Percentiles rank a stretch among this genome's conserved stretches.
phyloP scores from a whole-genome alignment of 2,797 vertebrate genomes.

The Carapus acus region DNA sequence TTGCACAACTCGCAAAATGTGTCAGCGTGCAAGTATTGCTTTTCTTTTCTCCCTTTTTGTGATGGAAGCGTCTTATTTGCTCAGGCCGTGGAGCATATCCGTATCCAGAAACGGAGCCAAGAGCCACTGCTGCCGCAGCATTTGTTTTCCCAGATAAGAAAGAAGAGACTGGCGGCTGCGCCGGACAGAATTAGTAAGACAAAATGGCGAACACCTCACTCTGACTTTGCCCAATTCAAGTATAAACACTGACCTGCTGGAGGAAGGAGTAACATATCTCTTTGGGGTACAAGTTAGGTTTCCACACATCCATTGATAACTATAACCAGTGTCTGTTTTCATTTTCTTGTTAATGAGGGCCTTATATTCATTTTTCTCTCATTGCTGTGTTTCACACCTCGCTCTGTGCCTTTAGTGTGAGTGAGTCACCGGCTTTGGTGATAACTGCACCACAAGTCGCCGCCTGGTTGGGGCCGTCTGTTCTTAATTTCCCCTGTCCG shows the following conservation, averaged over 20 bases:
- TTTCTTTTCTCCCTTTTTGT: neutral
- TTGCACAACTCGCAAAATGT: no score
- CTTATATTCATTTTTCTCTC: neutral
- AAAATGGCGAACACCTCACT: neutral
- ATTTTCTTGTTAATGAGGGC: no score
- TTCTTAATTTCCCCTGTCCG: neutral
- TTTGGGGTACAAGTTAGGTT: no score
- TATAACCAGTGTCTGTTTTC: no score
- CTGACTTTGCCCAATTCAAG: neutral
- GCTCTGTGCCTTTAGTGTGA: neutral
- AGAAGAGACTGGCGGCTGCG: constrained; percentile 42
- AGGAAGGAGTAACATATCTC: no score
- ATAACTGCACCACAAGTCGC: neutral
- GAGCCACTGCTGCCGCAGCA: constrained; percentile 11
- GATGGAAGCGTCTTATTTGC: constrained; percentile 2
- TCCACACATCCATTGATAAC: no score
- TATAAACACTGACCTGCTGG: neutral
- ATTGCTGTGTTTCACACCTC: neutral
- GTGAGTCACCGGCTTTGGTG: constrained; percentile 1
- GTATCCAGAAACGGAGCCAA: constrained; percentile 21
- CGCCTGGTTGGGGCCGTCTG: neutral
- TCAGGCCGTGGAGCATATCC: constrained; percentile 44
- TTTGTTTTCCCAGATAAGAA: constrained; percentile 21
- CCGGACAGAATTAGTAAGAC: constrained; percentile 48
- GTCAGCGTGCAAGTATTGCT: no score